Evolutionary conservation across 2,113 vertebrate genomes (phyloP).

Genomic region (Mustelus asterias): DNA sequence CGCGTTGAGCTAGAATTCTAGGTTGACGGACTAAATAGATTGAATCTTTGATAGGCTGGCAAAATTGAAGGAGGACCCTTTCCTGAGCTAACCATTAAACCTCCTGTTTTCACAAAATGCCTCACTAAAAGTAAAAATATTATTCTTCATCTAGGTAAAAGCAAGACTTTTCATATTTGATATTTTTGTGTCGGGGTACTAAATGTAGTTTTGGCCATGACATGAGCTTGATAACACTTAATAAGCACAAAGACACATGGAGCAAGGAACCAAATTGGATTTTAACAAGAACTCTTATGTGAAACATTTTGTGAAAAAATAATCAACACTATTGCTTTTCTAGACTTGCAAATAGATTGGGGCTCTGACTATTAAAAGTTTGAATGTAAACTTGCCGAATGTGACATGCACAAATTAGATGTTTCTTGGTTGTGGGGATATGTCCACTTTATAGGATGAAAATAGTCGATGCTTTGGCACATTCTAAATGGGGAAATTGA

Average conservation of each 20-base stretch:
- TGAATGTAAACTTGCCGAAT: background rate
- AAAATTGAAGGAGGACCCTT: slow-evolving; percentile 10
- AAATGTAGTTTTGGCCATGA: background rate
- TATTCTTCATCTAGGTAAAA: background rate
- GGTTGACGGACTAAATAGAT: slow-evolving; percentile 17
- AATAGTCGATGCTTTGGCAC: background rate
- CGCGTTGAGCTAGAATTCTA: background rate
- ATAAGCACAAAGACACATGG: background rate
- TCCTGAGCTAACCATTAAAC: background rate
- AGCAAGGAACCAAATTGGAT: background rate
- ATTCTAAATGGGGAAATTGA: background rate
- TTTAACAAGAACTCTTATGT: background rate
- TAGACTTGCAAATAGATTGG: background rate
- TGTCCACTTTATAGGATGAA: background rate
- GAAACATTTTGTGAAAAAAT: background rate
- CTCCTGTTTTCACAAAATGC: background rate
- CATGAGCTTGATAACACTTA: background rate
- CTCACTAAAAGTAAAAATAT: background rate
- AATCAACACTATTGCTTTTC: background rate
- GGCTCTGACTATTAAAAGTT: background rate
- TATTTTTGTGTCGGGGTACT: no score
- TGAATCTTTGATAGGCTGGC: background rate
- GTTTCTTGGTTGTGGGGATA: background rate
- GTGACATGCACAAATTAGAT: background rate
- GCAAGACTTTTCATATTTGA: no score